Evolutionary conservation across 2,113 vertebrate species (phyloP).

Genomic region (Chloropsis cyanopogon): DNA sequence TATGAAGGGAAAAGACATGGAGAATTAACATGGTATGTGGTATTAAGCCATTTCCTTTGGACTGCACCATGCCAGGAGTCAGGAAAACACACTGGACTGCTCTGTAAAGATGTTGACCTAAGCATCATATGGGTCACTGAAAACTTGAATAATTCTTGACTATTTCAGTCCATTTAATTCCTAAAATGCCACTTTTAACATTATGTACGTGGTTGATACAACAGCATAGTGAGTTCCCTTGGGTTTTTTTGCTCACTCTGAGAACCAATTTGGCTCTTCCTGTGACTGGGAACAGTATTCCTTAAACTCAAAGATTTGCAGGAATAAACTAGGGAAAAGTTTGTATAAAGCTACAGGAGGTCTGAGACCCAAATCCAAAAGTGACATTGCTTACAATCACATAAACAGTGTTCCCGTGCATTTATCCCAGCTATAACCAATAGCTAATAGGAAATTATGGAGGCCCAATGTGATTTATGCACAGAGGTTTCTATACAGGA

Average conservation of each 20-base stretch:
- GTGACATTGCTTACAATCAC: constrained; percentile 59
- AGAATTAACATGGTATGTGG: not conserved
- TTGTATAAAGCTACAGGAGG: constrained; percentile 55
- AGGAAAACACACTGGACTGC: not conserved
- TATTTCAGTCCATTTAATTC: not conserved
- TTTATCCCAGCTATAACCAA: constrained; percentile 68
- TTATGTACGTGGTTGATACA: not conserved
- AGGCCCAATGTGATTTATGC: constrained; percentile 45
- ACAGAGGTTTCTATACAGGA: constrained; percentile 54
- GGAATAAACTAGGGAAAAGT: constrained; percentile 40
- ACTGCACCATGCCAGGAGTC: not conserved
- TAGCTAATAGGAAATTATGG: constrained; percentile 68
- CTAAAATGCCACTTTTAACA: not conserved
- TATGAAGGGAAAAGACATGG: not conserved
- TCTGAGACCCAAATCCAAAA: constrained; percentile 55
- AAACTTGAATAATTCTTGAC: not conserved
- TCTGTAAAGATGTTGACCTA: not conserved
- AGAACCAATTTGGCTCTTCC: constrained; percentile 53
- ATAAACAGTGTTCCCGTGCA: constrained; percentile 61
- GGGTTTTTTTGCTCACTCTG: not conserved
- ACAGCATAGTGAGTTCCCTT: not conserved
- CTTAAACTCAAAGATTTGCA: constrained; percentile 34
- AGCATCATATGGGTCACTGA: not conserved
- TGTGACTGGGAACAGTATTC: constrained; percentile 22
- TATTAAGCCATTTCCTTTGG: not conserved